Conservation (phyloP, 2,797 vertebrate genomes). For the Pipistrellus pygmaeus region DNA sequence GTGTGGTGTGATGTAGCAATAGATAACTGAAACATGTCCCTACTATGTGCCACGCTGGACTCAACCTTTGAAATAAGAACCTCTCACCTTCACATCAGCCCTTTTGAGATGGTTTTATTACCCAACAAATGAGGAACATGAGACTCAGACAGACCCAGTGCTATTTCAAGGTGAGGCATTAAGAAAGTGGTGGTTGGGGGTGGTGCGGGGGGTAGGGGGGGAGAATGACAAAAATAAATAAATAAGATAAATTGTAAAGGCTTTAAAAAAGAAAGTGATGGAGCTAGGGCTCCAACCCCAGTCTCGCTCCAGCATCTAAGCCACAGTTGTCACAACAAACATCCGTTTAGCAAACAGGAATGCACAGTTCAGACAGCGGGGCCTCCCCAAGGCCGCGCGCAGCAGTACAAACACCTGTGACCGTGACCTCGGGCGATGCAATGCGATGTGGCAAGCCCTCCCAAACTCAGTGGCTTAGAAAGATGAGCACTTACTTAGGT, state of each 20-base stretch:
- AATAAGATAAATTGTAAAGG: too few relatives aligned
- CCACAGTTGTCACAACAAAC: not conserved
- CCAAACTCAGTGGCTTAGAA: not conserved
- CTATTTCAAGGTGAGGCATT: not conserved
- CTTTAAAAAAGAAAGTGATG: too few relatives aligned
- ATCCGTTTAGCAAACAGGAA: not conserved
- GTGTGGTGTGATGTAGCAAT: not conserved
- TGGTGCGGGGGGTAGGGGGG: too few relatives aligned
- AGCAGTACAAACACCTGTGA: accelerated
- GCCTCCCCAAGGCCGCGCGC: not conserved
- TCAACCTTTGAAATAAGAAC: not conserved
- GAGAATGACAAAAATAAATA: too few relatives aligned
- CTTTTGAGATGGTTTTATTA: not conserved
- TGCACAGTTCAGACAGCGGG: not conserved
- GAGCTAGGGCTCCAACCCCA: not conserved
- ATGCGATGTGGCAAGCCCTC: not conserved
- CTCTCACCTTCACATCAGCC: not conserved
- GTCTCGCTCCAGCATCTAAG: not conserved
- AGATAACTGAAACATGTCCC: not conserved
- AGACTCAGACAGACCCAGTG: not conserved
- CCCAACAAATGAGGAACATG: not conserved
- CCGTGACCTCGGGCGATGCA: accelerated
- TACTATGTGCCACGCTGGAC: not conserved
- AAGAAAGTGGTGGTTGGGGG: accelerated
- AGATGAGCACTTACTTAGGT: not conserved